Conservation (phyloP, 2,888 invertebrate genomes). For the Phania funesta region DNA sequence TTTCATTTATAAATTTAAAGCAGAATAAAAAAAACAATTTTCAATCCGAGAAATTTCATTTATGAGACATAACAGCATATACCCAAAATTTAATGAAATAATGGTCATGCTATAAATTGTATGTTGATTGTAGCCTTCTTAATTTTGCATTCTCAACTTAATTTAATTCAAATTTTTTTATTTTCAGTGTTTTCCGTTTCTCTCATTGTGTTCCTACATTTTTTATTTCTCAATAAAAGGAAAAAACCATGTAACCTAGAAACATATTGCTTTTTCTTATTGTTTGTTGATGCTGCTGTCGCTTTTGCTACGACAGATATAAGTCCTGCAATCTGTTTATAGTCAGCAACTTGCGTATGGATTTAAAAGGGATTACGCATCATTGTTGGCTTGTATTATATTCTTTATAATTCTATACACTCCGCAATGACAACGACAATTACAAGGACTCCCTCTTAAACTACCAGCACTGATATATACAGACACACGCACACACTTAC, state of each 20-base stretch:
- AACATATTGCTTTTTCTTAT: slow-evolving; percentile 40
- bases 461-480: not conserved
- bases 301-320: slow-evolving; percentile 3
- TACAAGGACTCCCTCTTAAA: not conserved
- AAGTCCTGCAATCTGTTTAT: slow-evolving; percentile 58
- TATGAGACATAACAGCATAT: no score
- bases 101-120: no score
- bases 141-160: not conserved
- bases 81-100: no score
- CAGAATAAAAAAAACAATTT: no score
- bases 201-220: not conserved
- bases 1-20: no score
- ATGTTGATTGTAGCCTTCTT: no score
- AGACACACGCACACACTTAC: not conserved
- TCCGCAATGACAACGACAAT: slow-evolving; percentile 3
- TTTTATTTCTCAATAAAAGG: not conserved
- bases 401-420: slow-evolving; percentile 11
- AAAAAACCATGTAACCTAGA: not conserved
- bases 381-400: slow-evolving; percentile 34
- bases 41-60: no score
- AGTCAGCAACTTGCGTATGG: slow-evolving; percentile 61
- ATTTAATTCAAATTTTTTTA: not conserved
- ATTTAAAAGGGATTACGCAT: slow-evolving; percentile 62
- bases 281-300: not conserved
- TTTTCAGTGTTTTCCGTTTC: no score